phyloP scores from a whole-genome alignment of 1,140 invertebrate genomes.

The Lepidurus arcticus region DNA sequence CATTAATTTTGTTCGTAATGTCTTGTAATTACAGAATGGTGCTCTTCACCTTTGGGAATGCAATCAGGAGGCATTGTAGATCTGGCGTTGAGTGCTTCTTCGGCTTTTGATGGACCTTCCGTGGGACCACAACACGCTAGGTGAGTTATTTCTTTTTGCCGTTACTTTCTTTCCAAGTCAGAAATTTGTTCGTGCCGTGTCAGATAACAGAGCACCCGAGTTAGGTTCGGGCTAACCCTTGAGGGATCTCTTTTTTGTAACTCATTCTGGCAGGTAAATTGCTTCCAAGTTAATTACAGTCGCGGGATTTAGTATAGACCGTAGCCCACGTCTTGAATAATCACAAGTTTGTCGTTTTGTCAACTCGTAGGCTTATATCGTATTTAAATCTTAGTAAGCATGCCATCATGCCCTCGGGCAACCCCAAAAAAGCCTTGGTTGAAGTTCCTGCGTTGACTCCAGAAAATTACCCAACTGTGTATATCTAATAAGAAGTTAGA shows the following conservation, averaged over 20 bases:
- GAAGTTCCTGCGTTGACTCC: too few species aligned
- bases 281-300: neutral
- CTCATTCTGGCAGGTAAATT: neutral
- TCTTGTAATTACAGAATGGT: conserved; percentile 51
- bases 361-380: too few species aligned
- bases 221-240: neutral
- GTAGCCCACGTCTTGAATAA: too few species aligned
- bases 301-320: neutral
- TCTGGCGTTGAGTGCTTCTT: conserved; percentile 57
- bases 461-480: too few species aligned
- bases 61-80: conserved; percentile 60
- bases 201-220: neutral
- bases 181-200: neutral
- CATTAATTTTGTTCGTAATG: conserved; percentile 31
- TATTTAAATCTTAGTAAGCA: too few species aligned
- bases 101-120: conserved; percentile 55
- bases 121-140: conserved; percentile 59
- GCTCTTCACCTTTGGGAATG: conserved; percentile 59
- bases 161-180: neutral
- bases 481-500: too few species aligned
- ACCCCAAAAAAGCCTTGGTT: too few species aligned
- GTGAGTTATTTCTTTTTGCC: conserved; percentile 45
- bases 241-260: neutral
- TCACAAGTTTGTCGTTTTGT: too few species aligned
- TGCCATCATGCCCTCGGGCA: too few species aligned